phyloP scores from a whole-genome alignment of 2,113 vertebrate species.

The Mobula birostris region DNA sequence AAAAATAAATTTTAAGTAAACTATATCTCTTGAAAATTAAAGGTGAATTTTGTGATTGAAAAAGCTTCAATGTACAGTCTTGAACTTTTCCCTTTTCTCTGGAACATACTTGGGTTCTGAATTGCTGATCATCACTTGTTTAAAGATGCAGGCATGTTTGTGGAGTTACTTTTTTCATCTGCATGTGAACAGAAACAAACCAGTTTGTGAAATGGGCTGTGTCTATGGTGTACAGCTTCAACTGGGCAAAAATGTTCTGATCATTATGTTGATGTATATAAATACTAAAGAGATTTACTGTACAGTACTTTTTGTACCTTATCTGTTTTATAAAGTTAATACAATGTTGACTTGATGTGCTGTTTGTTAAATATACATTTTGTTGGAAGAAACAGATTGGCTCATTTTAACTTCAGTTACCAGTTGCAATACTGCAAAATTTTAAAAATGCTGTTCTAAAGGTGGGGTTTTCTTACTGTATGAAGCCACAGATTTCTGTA shows the following conservation, averaged over 20 bases:
- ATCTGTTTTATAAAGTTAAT: slow-evolving; percentile 37
- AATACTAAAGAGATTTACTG: slow-evolving; percentile 33
- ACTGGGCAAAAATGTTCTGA: slow-evolving; percentile 1
- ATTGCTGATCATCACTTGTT: slow-evolving; percentile 25
- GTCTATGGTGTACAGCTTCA: background rate
- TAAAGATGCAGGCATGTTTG: too few species aligned
- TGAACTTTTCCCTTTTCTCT: slow-evolving; percentile 25
- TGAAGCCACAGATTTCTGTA: background rate
- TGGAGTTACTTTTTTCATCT: background rate
- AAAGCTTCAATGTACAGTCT: background rate
- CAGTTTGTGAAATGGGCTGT: slow-evolving; percentile 23
- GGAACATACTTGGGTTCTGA: background rate
- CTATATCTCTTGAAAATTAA: background rate
- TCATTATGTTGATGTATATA: slow-evolving; percentile 28
- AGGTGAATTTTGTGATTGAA: background rate
- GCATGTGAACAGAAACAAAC: background rate
- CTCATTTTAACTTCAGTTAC: slow-evolving; percentile 15
- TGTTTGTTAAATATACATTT: slow-evolving; percentile 37
- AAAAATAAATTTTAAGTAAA: background rate
- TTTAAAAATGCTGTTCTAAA: background rate
- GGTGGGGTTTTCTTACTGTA: background rate
- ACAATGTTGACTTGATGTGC: slow-evolving; percentile 33
- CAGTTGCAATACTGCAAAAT: background rate
- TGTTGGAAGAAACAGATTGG: slow-evolving; percentile 30
- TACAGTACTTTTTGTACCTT: slow-evolving; percentile 37